Evolutionary conservation across 2,888 invertebrate genomes (phyloP), one percentile per base, ranked within the genome.

Genomic region (Phengaris arion): DNA sequence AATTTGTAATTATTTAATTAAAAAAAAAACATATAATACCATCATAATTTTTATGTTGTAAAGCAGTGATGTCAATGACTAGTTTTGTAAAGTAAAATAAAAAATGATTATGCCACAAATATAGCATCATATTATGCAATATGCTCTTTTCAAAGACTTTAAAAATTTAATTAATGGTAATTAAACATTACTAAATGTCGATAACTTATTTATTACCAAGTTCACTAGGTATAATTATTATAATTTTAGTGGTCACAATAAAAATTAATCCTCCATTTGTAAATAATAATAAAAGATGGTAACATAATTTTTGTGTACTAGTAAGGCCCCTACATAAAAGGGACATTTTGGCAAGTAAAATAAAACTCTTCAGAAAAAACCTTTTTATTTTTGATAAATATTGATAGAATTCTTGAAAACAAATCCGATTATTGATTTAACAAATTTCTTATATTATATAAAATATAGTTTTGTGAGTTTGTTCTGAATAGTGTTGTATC

Each of bases 361-460:
- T 69, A 69, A 48, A 69, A 69, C 69, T 48, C 48, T 69, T 48
- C 69, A 69, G 69, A 69, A 48, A 69, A 69, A 69, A 69, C 69
- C 69, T 69, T 46, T 68, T 69, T 69, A 69, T 69, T 69, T 69
- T 69, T 69, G 69, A 69, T 69, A 69, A 69, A 69, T 69, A 69
- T 15, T 64, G 46, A 46, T 46, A n/a, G 68, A n/a, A 48, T n/a
- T 69, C n/a, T 68, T 68, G 15, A 48, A 69, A 69, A 69, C 69
- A 48, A 69, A 69, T 69, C n/a, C 13, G 15, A 48, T 69, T 69
- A 9, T 69, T 46, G 48, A 48, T 48, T 69, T 48, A n/a, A 64
- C 64, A 64, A 45, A 64, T 35, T 35, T 64, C 64, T 64, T 64
- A 64, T 64, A 64, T 64, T 64, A 64, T 35, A 64, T 52, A 64